These are phyloP conservation scores for Scleropages formosus DNA, from an alignment of 2,797 vertebrate species.

Conservation along the genomic window DNA sequence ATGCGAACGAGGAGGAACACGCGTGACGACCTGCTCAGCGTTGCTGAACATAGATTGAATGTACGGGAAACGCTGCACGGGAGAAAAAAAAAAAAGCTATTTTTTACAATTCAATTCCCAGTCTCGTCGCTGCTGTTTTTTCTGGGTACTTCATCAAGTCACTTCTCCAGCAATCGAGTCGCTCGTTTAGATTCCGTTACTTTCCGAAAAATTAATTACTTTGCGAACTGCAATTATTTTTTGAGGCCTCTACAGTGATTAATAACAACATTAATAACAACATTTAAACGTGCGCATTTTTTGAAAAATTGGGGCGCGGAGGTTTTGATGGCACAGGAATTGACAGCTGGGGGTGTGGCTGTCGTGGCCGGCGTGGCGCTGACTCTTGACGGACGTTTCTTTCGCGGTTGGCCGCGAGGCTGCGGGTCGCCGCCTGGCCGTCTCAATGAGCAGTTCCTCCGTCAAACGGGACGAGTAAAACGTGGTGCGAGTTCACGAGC, in stretches of 20 bases:
- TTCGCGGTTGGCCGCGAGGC: no score
- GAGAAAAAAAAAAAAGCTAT: neutral
- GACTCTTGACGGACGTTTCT: neutral
- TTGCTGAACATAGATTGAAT: neutral
- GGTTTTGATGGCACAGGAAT: neutral
- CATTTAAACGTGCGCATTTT: neutral
- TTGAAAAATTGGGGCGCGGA: neutral
- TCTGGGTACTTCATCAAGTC: neutral
- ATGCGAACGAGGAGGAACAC: no score
- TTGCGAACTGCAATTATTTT: neutral
- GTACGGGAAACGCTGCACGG: neutral
- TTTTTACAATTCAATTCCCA: neutral
- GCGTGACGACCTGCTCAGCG: no score
- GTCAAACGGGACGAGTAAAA: no score
- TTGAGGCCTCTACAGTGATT: neutral
- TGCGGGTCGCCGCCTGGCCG: no score
- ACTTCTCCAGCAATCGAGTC: neutral
- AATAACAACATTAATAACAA: neutral
- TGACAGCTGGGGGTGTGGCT: neutral
- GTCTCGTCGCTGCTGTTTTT: neutral
- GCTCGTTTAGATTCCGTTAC: conserved; percentile 1
- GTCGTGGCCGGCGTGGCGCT: neutral
- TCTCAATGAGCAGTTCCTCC: no score
- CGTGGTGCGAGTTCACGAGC: no score
- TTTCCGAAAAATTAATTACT: conserved; percentile 7